These are phyloP conservation scores for Regulus satrapa DNA, from an alignment of 2,113 vertebrate genomes.

Conservation along the genomic window DNA sequence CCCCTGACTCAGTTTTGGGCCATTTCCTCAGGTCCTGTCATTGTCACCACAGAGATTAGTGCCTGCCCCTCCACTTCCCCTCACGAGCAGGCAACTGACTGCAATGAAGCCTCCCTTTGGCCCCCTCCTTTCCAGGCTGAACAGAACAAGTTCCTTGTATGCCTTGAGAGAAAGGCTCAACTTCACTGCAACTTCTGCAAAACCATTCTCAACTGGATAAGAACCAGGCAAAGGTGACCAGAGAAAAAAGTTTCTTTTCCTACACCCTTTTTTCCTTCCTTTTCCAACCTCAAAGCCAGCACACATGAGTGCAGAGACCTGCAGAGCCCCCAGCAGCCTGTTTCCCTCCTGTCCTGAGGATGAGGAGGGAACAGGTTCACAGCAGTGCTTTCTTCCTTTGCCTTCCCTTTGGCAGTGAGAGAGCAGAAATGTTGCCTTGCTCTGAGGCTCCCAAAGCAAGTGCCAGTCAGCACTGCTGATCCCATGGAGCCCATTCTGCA, in stretches of 20 bases:
- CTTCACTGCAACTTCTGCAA: not conserved
- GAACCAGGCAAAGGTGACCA: not conserved
- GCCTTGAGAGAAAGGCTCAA: no score
- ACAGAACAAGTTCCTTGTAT: not conserved
- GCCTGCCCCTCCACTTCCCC: not conserved
- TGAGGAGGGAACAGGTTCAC: not conserved
- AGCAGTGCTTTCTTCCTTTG: no score
- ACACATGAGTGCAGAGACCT: fast-evolving
- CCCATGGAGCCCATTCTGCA: fast-evolving
- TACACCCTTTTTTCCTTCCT: not conserved
- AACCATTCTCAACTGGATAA: not conserved
- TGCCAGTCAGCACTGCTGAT: not conserved
- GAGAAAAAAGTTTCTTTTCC: not conserved
- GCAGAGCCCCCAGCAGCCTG: not conserved
- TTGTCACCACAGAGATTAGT: not conserved
- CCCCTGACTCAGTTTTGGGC: not conserved
- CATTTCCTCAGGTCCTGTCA: not conserved
- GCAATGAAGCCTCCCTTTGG: not conserved
- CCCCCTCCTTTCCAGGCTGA: not conserved
- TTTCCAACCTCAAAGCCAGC: not conserved
- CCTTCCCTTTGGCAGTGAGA: not conserved
- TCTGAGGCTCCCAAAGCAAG: fast-evolving
- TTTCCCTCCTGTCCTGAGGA: not conserved
- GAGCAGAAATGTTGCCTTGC: fast-evolving
- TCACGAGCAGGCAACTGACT: not conserved